Percentiles rank a stretch among this genome's conserved stretches.
Evolutionary conservation across 2,888 invertebrate species (phyloP).

Genomic region (Sphaerophoria taeniata): DNA sequence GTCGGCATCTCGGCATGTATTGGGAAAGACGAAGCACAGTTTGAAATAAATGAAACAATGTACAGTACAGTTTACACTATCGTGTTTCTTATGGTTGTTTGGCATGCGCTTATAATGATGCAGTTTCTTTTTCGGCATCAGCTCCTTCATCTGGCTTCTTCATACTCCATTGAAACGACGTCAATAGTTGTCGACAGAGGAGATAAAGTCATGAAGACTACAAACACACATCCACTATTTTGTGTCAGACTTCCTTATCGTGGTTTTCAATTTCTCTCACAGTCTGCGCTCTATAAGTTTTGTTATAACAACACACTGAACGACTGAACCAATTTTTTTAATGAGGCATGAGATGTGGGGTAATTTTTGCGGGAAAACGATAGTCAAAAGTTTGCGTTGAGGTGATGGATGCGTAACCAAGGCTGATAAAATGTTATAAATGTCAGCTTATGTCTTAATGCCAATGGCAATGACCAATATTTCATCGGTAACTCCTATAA

Average conservation of each 20-base stretch:
- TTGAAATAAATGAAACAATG: constrained; percentile 12
- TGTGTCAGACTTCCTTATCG: neutral
- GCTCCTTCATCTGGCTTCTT: constrained; percentile 5
- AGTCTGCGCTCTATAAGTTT: neutral
- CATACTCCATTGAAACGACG: constrained; percentile 16
- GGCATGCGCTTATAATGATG: neutral
- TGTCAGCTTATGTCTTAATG: too few relatives aligned
- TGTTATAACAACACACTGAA: neutral
- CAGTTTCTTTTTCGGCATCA: too few relatives aligned
- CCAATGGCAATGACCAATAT: too few relatives aligned
- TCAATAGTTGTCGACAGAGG: neutral
- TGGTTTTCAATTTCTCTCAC: neutral
- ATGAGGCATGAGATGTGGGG: neutral
- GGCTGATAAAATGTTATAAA: too few relatives aligned
- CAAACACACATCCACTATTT: neutral
- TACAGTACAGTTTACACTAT: neutral
- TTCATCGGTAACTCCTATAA: too few relatives aligned
- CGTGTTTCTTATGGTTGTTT: neutral
- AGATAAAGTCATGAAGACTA: neutral
- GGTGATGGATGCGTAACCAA: too few relatives aligned
- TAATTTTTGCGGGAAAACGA: constrained; percentile 63
- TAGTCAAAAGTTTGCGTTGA: too few relatives aligned
- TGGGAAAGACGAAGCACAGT: neutral
- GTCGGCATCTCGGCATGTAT: too few relatives aligned
- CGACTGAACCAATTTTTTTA: neutral